Conservation (phyloP, 2,797 vertebrate genomes). For the Scomberomorus guttatus region DNA sequence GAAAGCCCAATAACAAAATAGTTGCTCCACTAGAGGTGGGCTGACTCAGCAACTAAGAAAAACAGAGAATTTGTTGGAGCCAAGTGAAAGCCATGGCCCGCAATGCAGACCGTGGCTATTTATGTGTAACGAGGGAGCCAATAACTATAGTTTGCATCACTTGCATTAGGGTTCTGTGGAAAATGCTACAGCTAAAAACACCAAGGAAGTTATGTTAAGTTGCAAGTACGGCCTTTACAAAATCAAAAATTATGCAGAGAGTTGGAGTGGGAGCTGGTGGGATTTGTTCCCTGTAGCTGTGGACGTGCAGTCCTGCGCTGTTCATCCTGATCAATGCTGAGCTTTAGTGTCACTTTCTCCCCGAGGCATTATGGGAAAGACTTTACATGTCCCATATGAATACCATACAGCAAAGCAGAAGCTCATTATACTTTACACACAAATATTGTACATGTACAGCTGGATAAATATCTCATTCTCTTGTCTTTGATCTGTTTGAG, state of each 20-base stretch:
- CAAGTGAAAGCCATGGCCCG: constrained; percentile 23
- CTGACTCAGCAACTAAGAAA: constrained; percentile 46
- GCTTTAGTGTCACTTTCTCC: constrained; percentile 19
- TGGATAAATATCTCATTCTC: constrained; percentile 39
- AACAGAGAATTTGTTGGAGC: constrained; percentile 30
- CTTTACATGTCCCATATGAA: constrained; percentile 37
- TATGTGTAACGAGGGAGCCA: constrained; percentile 11
- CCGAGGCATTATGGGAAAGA: constrained; percentile 5
- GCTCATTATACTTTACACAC: constrained; percentile 26
- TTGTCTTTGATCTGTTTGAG: constrained; percentile 62
- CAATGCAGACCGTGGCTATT: constrained; percentile 17
- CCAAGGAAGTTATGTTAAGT: constrained; percentile 3
- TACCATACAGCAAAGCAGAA: constrained; percentile 22
- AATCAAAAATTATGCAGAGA: background rate
- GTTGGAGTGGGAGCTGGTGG: constrained; percentile 8
- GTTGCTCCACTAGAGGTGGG: constrained; percentile 51
- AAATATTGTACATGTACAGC: background rate
- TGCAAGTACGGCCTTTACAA: background rate
- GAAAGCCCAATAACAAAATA: constrained; percentile 58
- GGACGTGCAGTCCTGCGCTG: background rate
- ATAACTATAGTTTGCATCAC: constrained; percentile 8
- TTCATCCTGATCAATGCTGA: constrained; percentile 30
- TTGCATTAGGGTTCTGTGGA: background rate
- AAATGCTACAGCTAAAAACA: background rate
- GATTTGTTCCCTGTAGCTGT: constrained; percentile 2